phyloP scores from a whole-genome alignment of 1,140 invertebrate species.

The Acromyrmex echinatior region DNA sequence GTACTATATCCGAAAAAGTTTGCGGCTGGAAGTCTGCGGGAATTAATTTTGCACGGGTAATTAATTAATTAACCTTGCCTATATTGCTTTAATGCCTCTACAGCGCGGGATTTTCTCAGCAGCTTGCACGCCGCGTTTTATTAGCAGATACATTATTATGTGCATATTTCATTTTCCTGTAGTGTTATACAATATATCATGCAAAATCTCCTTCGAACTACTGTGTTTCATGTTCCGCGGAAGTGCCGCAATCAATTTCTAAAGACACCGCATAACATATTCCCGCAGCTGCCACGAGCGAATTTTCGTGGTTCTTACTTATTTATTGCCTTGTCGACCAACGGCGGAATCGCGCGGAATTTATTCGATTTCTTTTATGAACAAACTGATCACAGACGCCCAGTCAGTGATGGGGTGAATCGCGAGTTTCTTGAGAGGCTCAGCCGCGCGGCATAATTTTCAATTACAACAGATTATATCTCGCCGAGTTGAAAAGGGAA shows the following conservation, averaged over 20 bases:
- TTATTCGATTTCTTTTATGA: conserved; percentile 72
- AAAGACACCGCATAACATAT: conserved; percentile 53
- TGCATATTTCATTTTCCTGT: conserved; percentile 48
- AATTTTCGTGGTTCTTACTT: conserved; percentile 30
- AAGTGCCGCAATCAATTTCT: conserved; percentile 55
- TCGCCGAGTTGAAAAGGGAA: conserved; percentile 72
- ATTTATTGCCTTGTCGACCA: conserved; percentile 32
- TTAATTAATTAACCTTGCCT: conserved; percentile 44
- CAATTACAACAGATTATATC: conserved; percentile 81
- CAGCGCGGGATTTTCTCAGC: conserved; percentile 27
- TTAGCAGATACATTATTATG: conserved; percentile 56
- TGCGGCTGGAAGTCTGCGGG: not conserved
- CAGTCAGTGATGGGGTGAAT: conserved; percentile 54
- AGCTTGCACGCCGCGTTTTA: conserved; percentile 34
- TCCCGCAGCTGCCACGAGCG: conserved; percentile 16
- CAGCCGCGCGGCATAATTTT: conserved; percentile 80
- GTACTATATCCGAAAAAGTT: not conserved
- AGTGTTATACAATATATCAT: conserved; percentile 32
- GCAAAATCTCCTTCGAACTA: conserved; percentile 47
- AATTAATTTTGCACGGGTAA: conserved; percentile 34
- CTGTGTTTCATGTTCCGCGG: conserved; percentile 41
- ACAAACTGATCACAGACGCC: conserved; percentile 63
- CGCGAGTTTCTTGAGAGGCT: conserved; percentile 61
- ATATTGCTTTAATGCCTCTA: conserved; percentile 18
- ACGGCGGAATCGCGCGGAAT: conserved; percentile 55